These are phyloP conservation scores for Eulemur mongoz DNA, from an alignment of 2,797 vertebrate species.

Conservation along the genomic window DNA sequence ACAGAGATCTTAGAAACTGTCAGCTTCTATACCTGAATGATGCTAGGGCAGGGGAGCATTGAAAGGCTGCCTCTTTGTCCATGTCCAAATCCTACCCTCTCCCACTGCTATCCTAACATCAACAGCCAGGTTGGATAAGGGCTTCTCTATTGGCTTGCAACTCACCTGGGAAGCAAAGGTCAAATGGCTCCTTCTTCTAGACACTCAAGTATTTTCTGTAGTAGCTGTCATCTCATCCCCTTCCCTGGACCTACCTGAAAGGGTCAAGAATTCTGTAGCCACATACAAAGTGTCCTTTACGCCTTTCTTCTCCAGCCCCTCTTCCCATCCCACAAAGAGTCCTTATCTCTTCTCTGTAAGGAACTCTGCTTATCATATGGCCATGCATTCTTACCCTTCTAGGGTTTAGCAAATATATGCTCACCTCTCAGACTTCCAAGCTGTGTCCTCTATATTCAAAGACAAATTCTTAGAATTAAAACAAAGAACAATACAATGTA, in stretches of 20 bases:
- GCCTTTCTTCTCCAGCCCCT: not conserved
- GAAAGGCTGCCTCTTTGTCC: not conserved
- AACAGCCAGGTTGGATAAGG: not conserved
- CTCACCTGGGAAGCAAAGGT: not conserved
- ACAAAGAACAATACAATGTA: not conserved
- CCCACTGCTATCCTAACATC: too few species aligned
- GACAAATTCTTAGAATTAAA: conserved; percentile 37
- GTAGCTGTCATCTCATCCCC: not conserved
- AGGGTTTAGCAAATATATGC: not conserved
- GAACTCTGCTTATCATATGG: not conserved
- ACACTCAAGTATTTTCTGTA: not conserved
- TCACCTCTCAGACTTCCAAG: not conserved
- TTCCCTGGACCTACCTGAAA: not conserved
- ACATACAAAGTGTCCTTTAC: not conserved
- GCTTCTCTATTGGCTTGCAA: not conserved
- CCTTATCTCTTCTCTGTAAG: not conserved
- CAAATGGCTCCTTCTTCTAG: not conserved
- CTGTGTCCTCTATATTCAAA: conserved; percentile 9
- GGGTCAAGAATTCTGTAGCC: not conserved
- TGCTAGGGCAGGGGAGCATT: not conserved
- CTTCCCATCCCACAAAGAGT: not conserved
- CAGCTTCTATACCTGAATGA: not conserved
- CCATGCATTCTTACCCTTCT: not conserved
- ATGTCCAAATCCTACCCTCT: not conserved
- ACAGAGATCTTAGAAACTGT: not conserved